Base-by-base conservation (phyloP, 2,888 invertebrate genomes). In the Dolomedes plantarius region DNA sequence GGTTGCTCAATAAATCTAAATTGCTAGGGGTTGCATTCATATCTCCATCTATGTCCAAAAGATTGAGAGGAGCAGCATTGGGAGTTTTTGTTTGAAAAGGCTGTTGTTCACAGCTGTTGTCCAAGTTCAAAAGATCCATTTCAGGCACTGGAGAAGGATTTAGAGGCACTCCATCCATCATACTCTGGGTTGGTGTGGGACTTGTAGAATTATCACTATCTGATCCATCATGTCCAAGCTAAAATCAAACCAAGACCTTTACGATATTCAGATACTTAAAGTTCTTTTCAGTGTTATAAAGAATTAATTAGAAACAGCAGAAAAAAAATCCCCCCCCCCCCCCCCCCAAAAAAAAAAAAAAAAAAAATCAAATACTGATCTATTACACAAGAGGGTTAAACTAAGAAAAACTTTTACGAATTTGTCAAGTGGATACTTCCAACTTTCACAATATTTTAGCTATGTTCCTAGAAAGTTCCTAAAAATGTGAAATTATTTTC, bases 1-100 rank as follows among this genome's bases (percentile, higher is more conserved):
- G 80, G 67, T 88, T 86, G 27, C 56, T 88, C 3, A 88, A 64
- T 6, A 88, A 69, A 65, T 88, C 88, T 81, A 88, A 88, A 69
- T 88, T 88, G 32, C 87, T 87, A 19, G 87, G n/a, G 23, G 69
- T 27, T 62, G 50, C 32, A 7, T 56, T 76, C 27, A 82, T 80
- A n/a, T 85, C 80, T 50, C 28, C 68, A 23, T 79, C 79, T n/a
- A 86, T 88, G 29, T 88, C 88, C 27, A 88, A 64, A 23, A 88
- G 86, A 41, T 86, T 86, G 13, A 86, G 64, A 6, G 77, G 19
- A n/a, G 85, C 62, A 19, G 76, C 32, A 81, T 19, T 68, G n/a
- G 28, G 9, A 13, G 41, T 13, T 36, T 39, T 31, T 6, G 19
- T 23, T 31, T 71, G 65, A 5, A 68, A 16, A 9, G 46, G 6